Percentiles rank a stretch among this genome's conserved stretches.
Evolutionary conservation across 2,888 invertebrate genomes (phyloP).

Genomic region (Plebejus argus): DNA sequence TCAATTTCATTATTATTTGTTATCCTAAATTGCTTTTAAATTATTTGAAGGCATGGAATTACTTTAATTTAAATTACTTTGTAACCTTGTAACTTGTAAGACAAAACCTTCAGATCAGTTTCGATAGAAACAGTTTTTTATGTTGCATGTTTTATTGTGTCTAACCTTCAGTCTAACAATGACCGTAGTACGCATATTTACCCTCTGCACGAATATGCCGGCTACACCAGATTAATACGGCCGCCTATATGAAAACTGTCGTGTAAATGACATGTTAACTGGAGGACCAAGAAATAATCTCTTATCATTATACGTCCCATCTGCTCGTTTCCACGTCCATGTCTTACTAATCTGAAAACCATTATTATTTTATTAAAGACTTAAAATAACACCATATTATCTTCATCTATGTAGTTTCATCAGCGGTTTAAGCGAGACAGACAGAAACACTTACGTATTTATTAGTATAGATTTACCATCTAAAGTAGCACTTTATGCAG

Average conservation of each 20-base stretch:
- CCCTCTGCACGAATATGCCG: no score
- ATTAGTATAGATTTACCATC: neutral
- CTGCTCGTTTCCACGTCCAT: no score
- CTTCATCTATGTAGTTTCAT: no score
- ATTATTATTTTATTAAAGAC: no score
- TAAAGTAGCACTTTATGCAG: neutral
- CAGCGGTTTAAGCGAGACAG: no score
- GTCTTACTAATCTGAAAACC: no score
- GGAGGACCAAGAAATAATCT: no score
- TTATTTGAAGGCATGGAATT: neutral
- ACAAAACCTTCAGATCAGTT: neutral
- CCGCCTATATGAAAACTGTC: neutral
- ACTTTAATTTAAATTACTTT: conserved; percentile 19
- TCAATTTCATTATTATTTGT: neutral
- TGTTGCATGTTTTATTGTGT: neutral
- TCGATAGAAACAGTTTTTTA: neutral
- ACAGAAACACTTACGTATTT: no score
- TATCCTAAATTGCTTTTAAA: neutral
- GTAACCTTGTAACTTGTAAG: conserved; percentile 10
- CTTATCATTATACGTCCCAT: no score
- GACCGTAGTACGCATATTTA: neutral
- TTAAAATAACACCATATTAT: no score
- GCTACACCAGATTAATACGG: neutral
- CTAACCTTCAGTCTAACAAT: neutral
- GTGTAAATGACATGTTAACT: no score